Conservation (phyloP, 2,113 vertebrate genomes). For the Myotis brandtii region DNA sequence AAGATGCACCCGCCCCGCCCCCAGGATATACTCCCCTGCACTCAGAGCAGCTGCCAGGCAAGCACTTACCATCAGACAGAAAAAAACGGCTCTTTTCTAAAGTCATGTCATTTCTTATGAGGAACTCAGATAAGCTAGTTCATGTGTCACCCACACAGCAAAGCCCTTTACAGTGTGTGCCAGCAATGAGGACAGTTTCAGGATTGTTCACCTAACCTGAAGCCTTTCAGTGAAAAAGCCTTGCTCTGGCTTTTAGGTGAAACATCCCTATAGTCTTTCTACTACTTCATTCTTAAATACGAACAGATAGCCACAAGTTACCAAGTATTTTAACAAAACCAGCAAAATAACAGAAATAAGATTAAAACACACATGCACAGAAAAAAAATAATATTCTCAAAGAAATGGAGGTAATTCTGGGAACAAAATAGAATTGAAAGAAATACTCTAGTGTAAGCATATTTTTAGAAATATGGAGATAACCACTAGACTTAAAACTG, state of each 20-base stretch:
- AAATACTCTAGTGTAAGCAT: background rate
- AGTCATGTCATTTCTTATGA: background rate
- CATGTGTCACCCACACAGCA: background rate
- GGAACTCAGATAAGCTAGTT: background rate
- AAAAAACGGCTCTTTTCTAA: background rate
- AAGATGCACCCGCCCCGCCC: background rate
- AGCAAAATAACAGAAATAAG: background rate
- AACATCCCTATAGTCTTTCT: background rate
- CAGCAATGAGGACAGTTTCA: background rate
- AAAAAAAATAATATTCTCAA: background rate
- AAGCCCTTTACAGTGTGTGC: background rate
- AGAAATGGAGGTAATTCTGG: background rate
- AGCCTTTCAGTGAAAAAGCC: background rate
- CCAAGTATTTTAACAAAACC: background rate
- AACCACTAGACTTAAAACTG: conserved; percentile 24
- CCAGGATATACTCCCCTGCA: no score
- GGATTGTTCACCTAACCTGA: background rate
- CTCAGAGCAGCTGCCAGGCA: background rate
- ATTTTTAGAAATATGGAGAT: background rate
- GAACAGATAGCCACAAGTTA: background rate
- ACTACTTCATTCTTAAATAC: background rate
- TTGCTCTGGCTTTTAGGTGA: background rate
- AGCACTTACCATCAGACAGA: background rate
- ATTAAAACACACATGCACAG: background rate
- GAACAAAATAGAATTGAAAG: conserved; percentile 26